A percentile compares a stretch with the other conserved stretches of the same genome.
These are phyloP conservation scores for Mus caroli DNA, from an alignment of 2,797 vertebrate species.

Conservation along the genomic window DNA sequence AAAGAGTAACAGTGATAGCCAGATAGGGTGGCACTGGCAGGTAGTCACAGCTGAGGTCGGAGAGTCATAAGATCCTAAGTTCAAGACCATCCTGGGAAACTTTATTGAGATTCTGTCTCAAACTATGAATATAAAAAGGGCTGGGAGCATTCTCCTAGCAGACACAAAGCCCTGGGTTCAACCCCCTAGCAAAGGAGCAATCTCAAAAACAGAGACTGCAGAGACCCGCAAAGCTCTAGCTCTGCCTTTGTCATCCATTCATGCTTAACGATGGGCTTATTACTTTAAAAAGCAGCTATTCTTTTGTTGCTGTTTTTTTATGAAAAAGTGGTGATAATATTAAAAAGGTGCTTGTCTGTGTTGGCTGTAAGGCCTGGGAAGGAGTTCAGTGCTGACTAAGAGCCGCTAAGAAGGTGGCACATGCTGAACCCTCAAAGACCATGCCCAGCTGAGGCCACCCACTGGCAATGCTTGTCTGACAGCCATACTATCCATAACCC, in stretches of 20 bases:
- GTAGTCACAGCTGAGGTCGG: neutral
- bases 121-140: neutral
- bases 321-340: neutral
- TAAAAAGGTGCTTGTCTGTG: neutral
- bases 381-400: neutral
- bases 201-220: neutral
- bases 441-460: neutral
- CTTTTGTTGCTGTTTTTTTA: neutral
- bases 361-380: neutral
- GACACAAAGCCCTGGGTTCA: neutral
- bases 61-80: neutral
- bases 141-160: neutral
- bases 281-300: constrained; percentile 5
- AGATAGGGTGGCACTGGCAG: neutral
- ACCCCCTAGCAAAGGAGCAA: neutral
- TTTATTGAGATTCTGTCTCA: neutral
- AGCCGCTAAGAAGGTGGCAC: neutral
- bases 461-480: neutral
- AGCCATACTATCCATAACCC: neutral
- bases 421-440: neutral
- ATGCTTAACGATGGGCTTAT: neutral
- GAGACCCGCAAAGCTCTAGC: neutral
- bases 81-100: neutral
- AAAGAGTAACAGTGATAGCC: neutral
- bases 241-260: neutral